These are phyloP conservation scores for Arrhopalites spinosus DNA, from an alignment of 2,888 invertebrate genomes.

Conservation along the genomic window DNA sequence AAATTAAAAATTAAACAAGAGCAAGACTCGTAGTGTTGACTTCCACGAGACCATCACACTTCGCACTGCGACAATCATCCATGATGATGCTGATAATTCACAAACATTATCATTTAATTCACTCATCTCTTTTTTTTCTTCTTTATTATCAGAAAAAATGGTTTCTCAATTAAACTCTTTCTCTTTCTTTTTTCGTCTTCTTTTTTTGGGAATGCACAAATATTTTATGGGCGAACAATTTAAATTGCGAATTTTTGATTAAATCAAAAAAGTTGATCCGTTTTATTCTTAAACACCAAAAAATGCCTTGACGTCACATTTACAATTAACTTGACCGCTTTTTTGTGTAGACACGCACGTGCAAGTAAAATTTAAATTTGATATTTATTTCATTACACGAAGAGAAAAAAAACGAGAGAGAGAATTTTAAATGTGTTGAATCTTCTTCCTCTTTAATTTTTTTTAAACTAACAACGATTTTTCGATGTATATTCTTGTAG, in stretches of 20 bases:
- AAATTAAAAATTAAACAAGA: background rate
- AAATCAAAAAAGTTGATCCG: no score
- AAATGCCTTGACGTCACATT: no score
- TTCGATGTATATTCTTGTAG: background rate
- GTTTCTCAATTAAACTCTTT: background rate
- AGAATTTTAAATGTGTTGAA: background rate
- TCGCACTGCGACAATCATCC: slow-evolving; percentile 25
- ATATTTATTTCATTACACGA: background rate
- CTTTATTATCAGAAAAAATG: background rate
- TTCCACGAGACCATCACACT: slow-evolving; percentile 13
- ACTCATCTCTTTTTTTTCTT: slow-evolving; percentile 1
- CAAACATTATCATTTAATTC: background rate
- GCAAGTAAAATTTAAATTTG: background rate
- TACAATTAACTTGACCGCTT: no score
- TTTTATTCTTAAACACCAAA: no score
- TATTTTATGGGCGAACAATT: background rate
- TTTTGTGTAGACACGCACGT: background rate
- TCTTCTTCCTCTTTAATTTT: background rate
- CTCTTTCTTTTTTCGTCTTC: background rate
- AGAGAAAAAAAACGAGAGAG: background rate
- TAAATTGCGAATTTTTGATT: no score
- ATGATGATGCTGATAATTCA: background rate
- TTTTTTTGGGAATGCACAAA: background rate
- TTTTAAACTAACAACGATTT: no score
- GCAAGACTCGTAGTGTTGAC: background rate